phyloP scores from a whole-genome alignment of 2,797 vertebrate genomes.

The Petrocephalus schoutedeni region DNA sequence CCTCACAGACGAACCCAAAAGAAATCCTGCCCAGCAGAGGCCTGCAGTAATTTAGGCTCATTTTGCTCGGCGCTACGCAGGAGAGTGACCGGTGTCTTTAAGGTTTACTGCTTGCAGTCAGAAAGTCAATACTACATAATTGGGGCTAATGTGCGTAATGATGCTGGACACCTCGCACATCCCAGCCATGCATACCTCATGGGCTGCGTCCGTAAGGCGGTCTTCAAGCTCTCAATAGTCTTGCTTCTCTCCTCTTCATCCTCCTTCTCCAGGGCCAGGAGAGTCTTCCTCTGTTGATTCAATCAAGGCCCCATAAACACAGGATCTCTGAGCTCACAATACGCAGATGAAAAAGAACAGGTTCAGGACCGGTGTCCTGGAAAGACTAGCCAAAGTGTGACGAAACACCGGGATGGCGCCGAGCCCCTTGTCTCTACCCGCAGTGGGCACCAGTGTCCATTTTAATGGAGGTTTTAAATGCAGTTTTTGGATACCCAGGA shows the following conservation, averaged over 20 bases:
- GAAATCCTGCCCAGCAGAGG: neutral
- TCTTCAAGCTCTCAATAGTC: conserved; percentile 95
- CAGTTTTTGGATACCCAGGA: neutral
- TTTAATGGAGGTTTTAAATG: conserved; percentile 16
- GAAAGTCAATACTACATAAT: neutral
- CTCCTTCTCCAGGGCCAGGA: conserved; percentile 90
- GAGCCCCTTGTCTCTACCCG: neutral
- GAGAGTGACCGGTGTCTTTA: too few species aligned
- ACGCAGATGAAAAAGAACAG: neutral
- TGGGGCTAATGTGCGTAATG: neutral
- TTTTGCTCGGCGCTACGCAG: neutral
- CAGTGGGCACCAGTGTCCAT: neutral
- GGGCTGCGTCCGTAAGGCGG: conserved; percentile 90
- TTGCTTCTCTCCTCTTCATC: conserved; percentile 96
- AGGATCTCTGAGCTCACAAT: neutral
- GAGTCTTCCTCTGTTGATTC: conserved; percentile 76
- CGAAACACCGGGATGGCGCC: neutral
- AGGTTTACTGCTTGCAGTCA: neutral
- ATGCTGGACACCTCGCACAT: neutral
- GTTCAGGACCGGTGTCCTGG: neutral
- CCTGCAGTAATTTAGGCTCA: neutral
- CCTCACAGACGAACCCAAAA: neutral
- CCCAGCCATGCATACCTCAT: conserved; percentile 75
- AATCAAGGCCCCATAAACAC: conserved; percentile 20
- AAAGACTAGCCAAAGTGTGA: neutral